phyloP scores from a whole-genome alignment of 2,797 vertebrate genomes.

The Discoglossus pictus region DNA sequence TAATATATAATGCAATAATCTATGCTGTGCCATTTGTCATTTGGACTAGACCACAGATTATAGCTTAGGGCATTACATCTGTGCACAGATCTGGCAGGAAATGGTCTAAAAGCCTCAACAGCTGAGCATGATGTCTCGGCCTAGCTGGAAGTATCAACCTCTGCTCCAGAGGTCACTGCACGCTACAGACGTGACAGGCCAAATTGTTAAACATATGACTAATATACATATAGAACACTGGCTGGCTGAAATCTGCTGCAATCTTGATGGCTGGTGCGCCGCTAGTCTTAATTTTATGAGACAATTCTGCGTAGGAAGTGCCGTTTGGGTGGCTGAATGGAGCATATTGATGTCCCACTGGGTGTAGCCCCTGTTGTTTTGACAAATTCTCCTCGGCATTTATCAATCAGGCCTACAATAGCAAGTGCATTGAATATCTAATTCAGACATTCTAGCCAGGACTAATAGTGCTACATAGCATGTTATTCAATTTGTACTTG shows the following conservation, averaged over 20 bases:
- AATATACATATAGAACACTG: slow-evolving; percentile 74
- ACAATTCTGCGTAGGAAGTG: slow-evolving; percentile 75
- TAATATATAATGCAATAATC: slow-evolving; percentile 99
- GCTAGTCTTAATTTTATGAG: slow-evolving; percentile 80
- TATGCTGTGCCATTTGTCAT: slow-evolving; percentile 92
- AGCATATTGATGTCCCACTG: slow-evolving; percentile 91
- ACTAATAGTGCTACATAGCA: slow-evolving; percentile 75
- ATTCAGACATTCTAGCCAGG: slow-evolving; percentile 72
- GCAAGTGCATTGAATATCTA: slow-evolving; percentile 78
- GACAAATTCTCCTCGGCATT: slow-evolving; percentile 92
- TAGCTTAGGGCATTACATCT: slow-evolving; percentile 98
- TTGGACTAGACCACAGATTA: slow-evolving; percentile 90
- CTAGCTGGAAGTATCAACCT: slow-evolving; percentile 78
- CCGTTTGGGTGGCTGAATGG: slow-evolving; percentile 86
- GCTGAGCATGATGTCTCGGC: slow-evolving; percentile 81
- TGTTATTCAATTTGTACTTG: slow-evolving; percentile 86
- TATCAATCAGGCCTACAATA: slow-evolving; percentile 89
- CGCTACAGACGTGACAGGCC: slow-evolving; percentile 77
- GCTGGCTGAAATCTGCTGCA: slow-evolving; percentile 72
- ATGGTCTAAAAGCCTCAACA: slow-evolving; percentile 91
- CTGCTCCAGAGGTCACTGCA: slow-evolving; percentile 83
- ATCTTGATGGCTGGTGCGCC: slow-evolving; percentile 76
- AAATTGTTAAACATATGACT: slow-evolving; percentile 79
- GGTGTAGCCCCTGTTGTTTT: slow-evolving; percentile 87
- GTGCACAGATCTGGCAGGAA: slow-evolving; percentile 89